Conservation (phyloP, 2,797 vertebrate genomes). For the Pitangus sulphuratus region DNA sequence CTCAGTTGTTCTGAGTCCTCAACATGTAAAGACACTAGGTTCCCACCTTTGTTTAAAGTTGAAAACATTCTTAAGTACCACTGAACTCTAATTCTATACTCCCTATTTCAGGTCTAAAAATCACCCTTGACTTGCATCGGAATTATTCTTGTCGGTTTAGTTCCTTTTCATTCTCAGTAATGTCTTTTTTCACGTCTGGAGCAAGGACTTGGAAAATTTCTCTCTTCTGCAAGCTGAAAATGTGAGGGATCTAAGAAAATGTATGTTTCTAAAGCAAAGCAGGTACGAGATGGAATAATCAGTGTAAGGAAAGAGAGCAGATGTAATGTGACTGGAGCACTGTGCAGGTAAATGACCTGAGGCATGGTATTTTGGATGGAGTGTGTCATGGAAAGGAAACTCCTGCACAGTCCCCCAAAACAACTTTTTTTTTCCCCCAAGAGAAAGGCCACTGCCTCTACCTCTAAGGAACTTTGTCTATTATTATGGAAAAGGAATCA, state of each 20-base stretch:
- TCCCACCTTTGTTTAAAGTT: background rate
- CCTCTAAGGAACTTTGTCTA: conserved; percentile 2
- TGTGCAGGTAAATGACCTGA: background rate
- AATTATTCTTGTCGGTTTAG: background rate
- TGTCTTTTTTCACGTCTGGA: background rate
- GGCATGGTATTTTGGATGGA: background rate
- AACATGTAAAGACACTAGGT: background rate
- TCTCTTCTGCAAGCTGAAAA: background rate
- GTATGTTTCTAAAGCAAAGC: background rate
- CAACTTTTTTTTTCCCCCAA: background rate
- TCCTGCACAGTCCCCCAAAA: background rate
- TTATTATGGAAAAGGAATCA: background rate
- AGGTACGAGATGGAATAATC: background rate
- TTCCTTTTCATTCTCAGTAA: background rate
- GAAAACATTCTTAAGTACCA: background rate
- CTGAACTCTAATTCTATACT: background rate
- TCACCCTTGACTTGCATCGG: background rate
- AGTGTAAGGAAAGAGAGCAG: background rate
- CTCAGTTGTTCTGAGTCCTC: background rate
- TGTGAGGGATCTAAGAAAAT: background rate
- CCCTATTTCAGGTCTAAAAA: background rate
- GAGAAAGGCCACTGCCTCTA: background rate
- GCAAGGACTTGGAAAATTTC: background rate
- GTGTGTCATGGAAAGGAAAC: background rate
- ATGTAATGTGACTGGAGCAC: background rate